Evolutionary conservation across 2,797 vertebrate genomes (phyloP).

Genomic region (Pitangus sulphuratus): DNA sequence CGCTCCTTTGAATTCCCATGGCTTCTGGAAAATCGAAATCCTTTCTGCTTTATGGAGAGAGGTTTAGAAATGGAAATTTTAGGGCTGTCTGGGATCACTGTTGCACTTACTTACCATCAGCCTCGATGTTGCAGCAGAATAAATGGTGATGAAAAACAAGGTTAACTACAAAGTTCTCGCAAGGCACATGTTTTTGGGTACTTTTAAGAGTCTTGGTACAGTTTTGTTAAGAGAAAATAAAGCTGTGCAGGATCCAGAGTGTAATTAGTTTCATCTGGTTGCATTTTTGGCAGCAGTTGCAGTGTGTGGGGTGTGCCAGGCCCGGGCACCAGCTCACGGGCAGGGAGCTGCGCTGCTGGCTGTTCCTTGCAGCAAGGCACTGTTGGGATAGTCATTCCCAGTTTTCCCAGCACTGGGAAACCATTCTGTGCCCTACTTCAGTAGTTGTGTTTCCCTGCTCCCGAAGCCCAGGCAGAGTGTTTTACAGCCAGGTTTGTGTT

Average conservation of each 20-base stretch:
- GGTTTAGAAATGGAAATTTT: slow-evolving; percentile 12
- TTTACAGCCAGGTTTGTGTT: background rate
- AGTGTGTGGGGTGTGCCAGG: background rate
- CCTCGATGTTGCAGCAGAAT: background rate
- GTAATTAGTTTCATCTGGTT: background rate
- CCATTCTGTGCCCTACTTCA: background rate
- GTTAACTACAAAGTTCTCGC: background rate
- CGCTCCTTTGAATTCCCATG: background rate
- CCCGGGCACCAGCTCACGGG: background rate
- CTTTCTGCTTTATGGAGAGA: background rate
- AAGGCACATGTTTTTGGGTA: background rate
- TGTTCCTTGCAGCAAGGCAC: background rate
- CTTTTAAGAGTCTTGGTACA: background rate
- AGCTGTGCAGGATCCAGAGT: background rate
- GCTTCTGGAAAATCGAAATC: slow-evolving; percentile 13
- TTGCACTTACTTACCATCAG: background rate
- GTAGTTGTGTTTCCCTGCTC: background rate
- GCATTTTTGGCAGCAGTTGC: background rate
- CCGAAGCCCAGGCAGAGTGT: fast-evolving
- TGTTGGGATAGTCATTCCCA: background rate
- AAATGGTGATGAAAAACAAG: background rate
- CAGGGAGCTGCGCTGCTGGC: background rate
- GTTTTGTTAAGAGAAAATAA: background rate
- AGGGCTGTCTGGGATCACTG: background rate
- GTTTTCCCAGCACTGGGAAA: background rate